Evolutionary conservation across 1,140 invertebrate species (phyloP).

Genomic region (Listronotus bonariensis): DNA sequence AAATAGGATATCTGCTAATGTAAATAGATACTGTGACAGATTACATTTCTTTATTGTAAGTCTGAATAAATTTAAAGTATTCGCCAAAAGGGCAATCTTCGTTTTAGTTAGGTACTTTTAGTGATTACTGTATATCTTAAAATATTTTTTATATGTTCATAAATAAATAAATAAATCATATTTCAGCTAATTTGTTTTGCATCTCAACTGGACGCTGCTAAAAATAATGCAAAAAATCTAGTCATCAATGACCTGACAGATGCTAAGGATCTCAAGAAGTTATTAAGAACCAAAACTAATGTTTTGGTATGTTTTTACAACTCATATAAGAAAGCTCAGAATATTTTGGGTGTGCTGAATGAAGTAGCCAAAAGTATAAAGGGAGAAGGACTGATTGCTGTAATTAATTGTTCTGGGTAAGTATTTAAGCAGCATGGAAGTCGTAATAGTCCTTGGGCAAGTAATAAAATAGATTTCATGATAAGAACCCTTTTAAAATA

Average conservation of each 20-base stretch:
- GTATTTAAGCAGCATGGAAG: not conserved
- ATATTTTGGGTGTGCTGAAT: conserved; percentile 64
- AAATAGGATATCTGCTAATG: no score
- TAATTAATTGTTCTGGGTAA: conserved; percentile 70
- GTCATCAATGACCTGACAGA: conserved; percentile 70
- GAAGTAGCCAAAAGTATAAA: conserved; percentile 71
- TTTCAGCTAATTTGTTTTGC: conserved; percentile 6
- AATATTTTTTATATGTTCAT: no score
- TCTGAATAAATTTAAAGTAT: no score
- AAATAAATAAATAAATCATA: no score
- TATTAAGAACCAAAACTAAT: conserved; percentile 83
- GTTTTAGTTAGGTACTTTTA: no score
- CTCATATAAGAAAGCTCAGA: conserved; percentile 57
- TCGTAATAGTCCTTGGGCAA: no score
- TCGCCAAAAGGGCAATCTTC: no score
- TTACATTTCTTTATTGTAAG: no score
- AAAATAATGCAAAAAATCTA: conserved; percentile 50
- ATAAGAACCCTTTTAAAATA: no score
- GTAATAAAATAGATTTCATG: no score
- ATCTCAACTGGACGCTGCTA: conserved; percentile 13
- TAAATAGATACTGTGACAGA: no score
- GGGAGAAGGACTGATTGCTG: conserved; percentile 72
- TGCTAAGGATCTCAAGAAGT: conserved; percentile 84
- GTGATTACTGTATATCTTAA: no score
- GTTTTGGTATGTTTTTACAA: conserved; percentile 74